phyloP scores from a whole-genome alignment of 2,888 invertebrate genomes.

The Eristalinus sepulchralis region DNA sequence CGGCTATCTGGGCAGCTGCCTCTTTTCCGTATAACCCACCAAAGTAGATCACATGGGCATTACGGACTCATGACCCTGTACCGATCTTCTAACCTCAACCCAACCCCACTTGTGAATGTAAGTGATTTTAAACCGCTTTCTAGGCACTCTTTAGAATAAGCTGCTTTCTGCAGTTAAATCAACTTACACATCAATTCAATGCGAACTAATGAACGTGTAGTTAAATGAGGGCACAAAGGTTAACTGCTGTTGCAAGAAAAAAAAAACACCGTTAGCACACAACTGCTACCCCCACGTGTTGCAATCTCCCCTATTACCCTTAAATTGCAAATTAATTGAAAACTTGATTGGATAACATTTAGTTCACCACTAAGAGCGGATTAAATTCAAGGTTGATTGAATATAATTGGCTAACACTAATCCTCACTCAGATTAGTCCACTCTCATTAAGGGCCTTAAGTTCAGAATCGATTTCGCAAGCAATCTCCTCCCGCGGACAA shows the following conservation, averaged over 20 bases:
- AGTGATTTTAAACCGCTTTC: not conserved
- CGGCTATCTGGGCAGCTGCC: too few species aligned
- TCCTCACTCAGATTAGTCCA: constrained; percentile 44
- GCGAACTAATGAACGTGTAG: not conserved
- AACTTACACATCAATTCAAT: constrained; percentile 9
- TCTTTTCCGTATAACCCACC: too few species aligned
- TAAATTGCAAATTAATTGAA: constrained; percentile 48
- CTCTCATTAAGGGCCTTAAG: constrained; percentile 31
- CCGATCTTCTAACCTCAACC: too few species aligned
- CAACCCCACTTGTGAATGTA: not conserved
- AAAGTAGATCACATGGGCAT: too few species aligned
- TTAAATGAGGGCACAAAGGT: constrained; percentile 49
- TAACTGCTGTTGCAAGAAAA: not conserved
- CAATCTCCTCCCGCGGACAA: not conserved
- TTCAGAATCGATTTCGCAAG: constrained; percentile 47
- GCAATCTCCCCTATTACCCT: constrained; percentile 6
- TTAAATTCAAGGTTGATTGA: constrained; percentile 63
- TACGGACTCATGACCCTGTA: too few species aligned
- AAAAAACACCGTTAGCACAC: constrained; percentile 19
- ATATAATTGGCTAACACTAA: constrained; percentile 63
- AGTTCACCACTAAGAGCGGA: constrained; percentile 47
- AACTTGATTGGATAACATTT: constrained; percentile 44
- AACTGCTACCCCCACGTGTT: not conserved
- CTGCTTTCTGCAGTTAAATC: not conserved
- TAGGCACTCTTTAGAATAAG: not conserved